Base-by-base conservation (phyloP, 2,888 invertebrate species). In the Meiosimyza decipiens region DNA sequence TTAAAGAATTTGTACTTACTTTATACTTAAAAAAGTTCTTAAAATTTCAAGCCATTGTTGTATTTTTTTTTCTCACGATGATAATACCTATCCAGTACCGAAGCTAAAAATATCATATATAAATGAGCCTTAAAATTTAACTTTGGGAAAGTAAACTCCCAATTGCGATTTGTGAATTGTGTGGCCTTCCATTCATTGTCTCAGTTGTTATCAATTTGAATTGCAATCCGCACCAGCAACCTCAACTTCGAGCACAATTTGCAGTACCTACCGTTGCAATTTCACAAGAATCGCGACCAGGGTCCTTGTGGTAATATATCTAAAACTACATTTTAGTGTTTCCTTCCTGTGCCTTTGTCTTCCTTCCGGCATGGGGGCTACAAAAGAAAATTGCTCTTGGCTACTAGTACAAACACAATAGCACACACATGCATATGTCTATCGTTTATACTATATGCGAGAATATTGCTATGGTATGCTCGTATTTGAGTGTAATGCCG, bases 301-400 rank as follows among this genome's bases (percentile, higher is more conserved):
- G 54, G 52, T 52, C 70, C 62, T 51, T 54, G 62, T 49, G 52
- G 82, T 78, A 82, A 80, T 83, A 82, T 81, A 80, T 83, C 79
- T 79, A 80, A 81, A 81, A 80, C 79, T 82, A 81, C 81, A 84
- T 82, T 84, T 84, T 83, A 84, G 84, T 83, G 82, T 81, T 83
- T 84, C 84, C 83, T 84, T 84, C 83, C 83, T 82, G 79, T 82
- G 80, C 82, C 74, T 82, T 78, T 80, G 80, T 82, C 80, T 84
- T 84, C 83, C 82, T 84, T 84, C 84, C 84, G 82, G 82, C 77
- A 69, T 47, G 72, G 54, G 55, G 67, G 69, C 71, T n/a, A 60
- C 40, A 9, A 16, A 68, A 57, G 72, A 72, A 72, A 72, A 72
- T 69, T 69, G 72, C 64, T 72, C 11, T 51, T 49, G 69, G 60